A percentile compares a stretch with the other conserved stretches of the same genome.
phyloP scores from a whole-genome alignment of 2,113 vertebrate species.

The Pseudolaguvia tuberculata region DNA sequence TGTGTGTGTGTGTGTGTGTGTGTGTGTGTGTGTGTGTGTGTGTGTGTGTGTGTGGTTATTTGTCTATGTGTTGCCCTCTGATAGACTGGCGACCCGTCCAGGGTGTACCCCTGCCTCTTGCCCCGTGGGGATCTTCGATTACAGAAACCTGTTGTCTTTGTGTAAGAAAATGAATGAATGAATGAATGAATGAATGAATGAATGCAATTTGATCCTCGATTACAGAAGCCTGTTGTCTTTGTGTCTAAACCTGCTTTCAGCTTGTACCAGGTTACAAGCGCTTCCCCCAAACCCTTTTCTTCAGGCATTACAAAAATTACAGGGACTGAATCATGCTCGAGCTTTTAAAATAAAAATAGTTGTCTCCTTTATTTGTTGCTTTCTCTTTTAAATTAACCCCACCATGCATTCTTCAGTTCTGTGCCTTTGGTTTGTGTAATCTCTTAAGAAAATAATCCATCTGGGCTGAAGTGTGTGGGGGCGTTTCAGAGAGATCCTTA shows the following conservation, averaged over 20 bases:
- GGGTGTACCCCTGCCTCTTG: too few relatives aligned
- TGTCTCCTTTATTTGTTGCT: background rate
- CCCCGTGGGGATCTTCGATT: too few relatives aligned
- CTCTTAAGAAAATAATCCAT: constrained; percentile 29
- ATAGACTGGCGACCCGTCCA: too few relatives aligned
- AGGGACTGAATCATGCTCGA: constrained; percentile 4
- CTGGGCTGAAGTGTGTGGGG: constrained; percentile 4
- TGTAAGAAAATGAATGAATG: too few relatives aligned
- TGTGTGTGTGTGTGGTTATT: too few relatives aligned
- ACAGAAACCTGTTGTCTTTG: too few relatives aligned
- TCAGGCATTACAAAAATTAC: constrained; percentile 9
- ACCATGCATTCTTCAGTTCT: background rate
- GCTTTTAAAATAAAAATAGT: background rate
- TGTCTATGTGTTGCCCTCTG: too few relatives aligned
- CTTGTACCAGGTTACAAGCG: constrained; percentile 61
- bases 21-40: too few relatives aligned
- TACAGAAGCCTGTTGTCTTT: constrained; percentile 52
- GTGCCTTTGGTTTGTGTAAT: constrained; percentile 13
- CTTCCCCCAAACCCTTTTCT: constrained; percentile 25
- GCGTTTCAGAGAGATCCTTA: constrained; percentile 13
- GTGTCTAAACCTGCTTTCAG: constrained; percentile 67
- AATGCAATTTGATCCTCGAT: constrained; percentile 41
- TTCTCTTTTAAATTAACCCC: background rate
- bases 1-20: too few relatives aligned
- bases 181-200: background rate